phyloP scores from a whole-genome alignment of 2,888 invertebrate species.

The Leptura quadrifasciata region DNA sequence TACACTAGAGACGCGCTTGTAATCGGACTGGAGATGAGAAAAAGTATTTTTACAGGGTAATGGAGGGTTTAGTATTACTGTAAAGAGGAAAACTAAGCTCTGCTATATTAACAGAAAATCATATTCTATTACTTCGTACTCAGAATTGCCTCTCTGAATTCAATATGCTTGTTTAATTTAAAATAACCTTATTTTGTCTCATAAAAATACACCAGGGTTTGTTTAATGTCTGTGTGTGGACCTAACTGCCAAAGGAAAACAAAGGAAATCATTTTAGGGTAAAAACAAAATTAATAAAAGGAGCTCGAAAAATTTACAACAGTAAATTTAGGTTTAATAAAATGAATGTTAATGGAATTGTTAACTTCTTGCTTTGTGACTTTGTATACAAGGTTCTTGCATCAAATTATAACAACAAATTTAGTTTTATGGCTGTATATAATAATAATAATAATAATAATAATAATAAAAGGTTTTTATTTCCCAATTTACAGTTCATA shows the following conservation, averaged over 20 bases:
- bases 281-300: not conserved
- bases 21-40: conserved; percentile 59
- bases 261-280: not conserved
- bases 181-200: not conserved
- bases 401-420: too few relatives aligned
- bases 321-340: too few relatives aligned
- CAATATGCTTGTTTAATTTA: conserved; percentile 14
- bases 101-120: conserved; percentile 40
- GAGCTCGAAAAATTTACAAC: too few relatives aligned
- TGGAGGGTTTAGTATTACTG: conserved; percentile 54
- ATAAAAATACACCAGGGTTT: conserved; percentile 1
- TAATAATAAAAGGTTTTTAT: too few relatives aligned
- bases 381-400: too few relatives aligned
- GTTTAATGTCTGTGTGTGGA: not conserved
- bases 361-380: too few relatives aligned
- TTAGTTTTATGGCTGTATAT: too few relatives aligned
- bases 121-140: conserved; percentile 42
- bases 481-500: too few relatives aligned
- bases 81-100: conserved; percentile 48
- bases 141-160: conserved; percentile 22
- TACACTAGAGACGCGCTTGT: conserved; percentile 61
- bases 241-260: not conserved
- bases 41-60: conserved; percentile 58
- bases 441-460: too few relatives aligned
- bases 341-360: too few relatives aligned